A percentile compares a stretch with the other conserved stretches of the same genome.
These are phyloP conservation scores for Volucella inflata DNA, from an alignment of 2,888 invertebrate genomes.

Conservation along the genomic window DNA sequence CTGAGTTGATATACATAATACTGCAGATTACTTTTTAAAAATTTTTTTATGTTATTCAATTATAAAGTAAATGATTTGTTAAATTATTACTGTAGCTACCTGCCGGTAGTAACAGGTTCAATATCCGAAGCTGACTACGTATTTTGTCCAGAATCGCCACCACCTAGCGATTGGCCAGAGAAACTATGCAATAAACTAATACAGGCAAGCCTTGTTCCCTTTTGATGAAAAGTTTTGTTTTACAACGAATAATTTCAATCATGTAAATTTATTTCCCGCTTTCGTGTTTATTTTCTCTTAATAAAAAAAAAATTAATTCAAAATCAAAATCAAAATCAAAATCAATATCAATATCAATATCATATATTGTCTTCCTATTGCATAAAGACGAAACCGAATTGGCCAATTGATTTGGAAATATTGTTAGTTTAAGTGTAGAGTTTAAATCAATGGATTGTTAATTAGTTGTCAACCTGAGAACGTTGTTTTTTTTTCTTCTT, in stretches of 20 bases:
- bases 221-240: constrained; percentile 50
- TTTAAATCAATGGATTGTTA: constrained; percentile 31
- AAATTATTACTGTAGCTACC: constrained; percentile 88
- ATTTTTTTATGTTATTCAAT: constrained; percentile 34
- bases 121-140: constrained; percentile 99
- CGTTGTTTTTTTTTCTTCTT: background rate
- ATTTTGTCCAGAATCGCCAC: constrained; percentile 99
- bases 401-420: constrained; percentile 47
- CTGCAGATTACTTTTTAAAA: constrained; percentile 43
- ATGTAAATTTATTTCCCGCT: constrained; percentile 43
- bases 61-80: constrained; percentile 59
- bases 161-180: constrained; percentile 96
- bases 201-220: constrained; percentile 88
- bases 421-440: constrained; percentile 51
- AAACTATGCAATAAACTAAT: constrained; percentile 97
- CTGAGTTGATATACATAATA: constrained; percentile 29
- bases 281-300: constrained; percentile 53
- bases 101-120: constrained; percentile 97
- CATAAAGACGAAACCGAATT: constrained; percentile 39
- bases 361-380: constrained; percentile 19
- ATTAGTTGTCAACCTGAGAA: constrained; percentile 22
- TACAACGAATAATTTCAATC: constrained; percentile 40
- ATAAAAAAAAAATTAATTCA: constrained; percentile 15
- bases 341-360: too few relatives aligned
- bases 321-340: constrained; percentile 46